phyloP scores from a whole-genome alignment of 2,888 invertebrate species.

The Oxytorus armatus region DNA sequence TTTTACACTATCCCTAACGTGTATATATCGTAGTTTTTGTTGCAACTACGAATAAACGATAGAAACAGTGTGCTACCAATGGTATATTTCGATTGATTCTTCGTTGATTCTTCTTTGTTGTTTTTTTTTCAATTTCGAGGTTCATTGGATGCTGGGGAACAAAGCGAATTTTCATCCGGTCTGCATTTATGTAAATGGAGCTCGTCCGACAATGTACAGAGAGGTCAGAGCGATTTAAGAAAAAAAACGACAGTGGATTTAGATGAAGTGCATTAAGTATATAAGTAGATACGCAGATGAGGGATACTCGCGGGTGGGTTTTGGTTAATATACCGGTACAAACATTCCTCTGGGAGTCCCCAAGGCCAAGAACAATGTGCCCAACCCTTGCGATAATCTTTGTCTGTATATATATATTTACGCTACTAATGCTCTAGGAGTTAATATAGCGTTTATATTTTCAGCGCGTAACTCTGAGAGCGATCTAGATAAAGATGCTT shows the following conservation, averaged over 20 bases:
- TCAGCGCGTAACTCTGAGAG: constrained; percentile 72
- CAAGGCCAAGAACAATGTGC: constrained; percentile 38
- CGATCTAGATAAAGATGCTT: constrained; percentile 78
- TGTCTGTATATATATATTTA: constrained; percentile 12
- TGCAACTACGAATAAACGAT: not conserved
- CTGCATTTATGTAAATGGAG: too few relatives aligned
- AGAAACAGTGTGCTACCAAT: not conserved
- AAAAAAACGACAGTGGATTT: too few relatives aligned
- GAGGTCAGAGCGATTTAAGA: too few relatives aligned
- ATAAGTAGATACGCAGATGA: too few relatives aligned
- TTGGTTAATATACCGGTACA: constrained; percentile 66
- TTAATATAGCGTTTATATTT: constrained; percentile 78
- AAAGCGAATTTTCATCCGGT: too few relatives aligned
- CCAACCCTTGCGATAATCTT: constrained; percentile 36
- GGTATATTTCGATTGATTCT: too few relatives aligned
- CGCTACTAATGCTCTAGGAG: constrained; percentile 64
- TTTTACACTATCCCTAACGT: constrained; percentile 16
- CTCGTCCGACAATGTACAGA: too few relatives aligned
- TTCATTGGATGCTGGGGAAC: too few relatives aligned
- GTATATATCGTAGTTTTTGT: not conserved
- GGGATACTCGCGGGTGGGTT: constrained; percentile 38
- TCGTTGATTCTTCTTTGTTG: too few relatives aligned
- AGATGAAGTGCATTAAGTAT: too few relatives aligned
- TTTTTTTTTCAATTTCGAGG: too few relatives aligned
- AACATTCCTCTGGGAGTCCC: constrained; percentile 66